Base-by-base conservation (phyloP, 2,797 vertebrate species). In the Sebastes trivittatus region DNA sequence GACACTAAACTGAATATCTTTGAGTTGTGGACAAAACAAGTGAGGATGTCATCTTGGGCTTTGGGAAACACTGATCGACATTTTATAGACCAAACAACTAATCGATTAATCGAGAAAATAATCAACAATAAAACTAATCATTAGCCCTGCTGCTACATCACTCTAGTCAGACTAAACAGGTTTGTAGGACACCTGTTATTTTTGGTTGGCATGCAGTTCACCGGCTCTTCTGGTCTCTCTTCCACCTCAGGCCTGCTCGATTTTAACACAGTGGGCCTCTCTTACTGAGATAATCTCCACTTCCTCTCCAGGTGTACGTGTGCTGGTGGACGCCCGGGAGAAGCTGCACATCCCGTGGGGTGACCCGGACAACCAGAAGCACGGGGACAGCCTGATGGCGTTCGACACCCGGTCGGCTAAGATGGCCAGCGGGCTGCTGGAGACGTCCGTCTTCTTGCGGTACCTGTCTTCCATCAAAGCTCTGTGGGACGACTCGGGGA, bases 291-390 rank as follows among this genome's bases (percentile, higher is more conserved):
- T 16, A 74, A 49, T 67, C 67, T 68, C 55, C 70, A 6, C 87
- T 46, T 82, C 84, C 80, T 13, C 56, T 74, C 3, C 94, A 99
- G 98, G 98, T 87, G 91, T 99, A 59, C 96, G 98, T 67, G 98
- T 99, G 85, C 88, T 99, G 78, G 98, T 99, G 38, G 98, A 99
- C 18, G 98, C 98, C 49, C 96, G 98, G 60, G 97, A 99, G 92
- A 99, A 99, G 92, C 97, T 99, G 78, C 97, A 98, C 93, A 99
- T 99, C 89, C 97, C 97, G 0, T 99, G 98, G 98, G 98, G 97
- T 67, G 95, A 98, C 76, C 88, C 95, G 0, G 85, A 93, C n/a
- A 99, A 99, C 95, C 97, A 98, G 82, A 84, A 77, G 25, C 94
- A 97, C 0, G 98, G 98, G 0, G 96, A 98, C 75, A 93, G 84